Conservation (phyloP, 2,113 vertebrate genomes). For the Labeo rohita region DNA sequence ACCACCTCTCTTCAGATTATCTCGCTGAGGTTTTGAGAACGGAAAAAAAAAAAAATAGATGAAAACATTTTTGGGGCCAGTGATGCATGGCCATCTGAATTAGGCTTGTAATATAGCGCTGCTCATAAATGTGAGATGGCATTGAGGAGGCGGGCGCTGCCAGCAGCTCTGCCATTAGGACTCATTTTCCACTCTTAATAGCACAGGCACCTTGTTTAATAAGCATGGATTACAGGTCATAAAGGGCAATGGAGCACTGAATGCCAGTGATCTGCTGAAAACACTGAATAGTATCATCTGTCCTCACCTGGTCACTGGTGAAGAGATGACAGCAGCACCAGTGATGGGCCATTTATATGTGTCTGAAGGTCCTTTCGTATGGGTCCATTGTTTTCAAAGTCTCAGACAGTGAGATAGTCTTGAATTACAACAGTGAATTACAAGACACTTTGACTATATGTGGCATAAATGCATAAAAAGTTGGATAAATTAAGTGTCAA, state of each 20-base stretch:
- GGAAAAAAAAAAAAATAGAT: constrained; percentile 49
- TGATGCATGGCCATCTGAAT: constrained; percentile 70
- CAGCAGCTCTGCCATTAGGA: constrained; percentile 43
- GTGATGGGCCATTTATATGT: background rate
- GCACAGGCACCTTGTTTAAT: constrained; percentile 75
- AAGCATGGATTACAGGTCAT: constrained; percentile 75
- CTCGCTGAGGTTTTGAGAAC: background rate
- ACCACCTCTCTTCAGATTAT: background rate
- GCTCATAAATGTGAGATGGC: constrained; percentile 59
- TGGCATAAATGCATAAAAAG: too few relatives aligned
- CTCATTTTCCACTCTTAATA: constrained; percentile 53
- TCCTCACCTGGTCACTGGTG: background rate
- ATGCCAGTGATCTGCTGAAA: constrained; percentile 25
- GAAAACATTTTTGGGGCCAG: constrained; percentile 71
- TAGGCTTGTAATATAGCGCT: constrained; percentile 71
- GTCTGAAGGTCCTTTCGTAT: background rate
- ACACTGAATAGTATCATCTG: background rate
- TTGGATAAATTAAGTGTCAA: background rate
- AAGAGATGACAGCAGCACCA: background rate
- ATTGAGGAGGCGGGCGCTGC: constrained; percentile 10
- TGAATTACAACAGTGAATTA: too few relatives aligned
- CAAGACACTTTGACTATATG: too few relatives aligned
- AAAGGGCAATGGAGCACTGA: constrained; percentile 67
- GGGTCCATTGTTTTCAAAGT: background rate
- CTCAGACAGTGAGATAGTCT: background rate